These are phyloP conservation scores for Jordanella pulchra DNA, from an alignment of 2,797 vertebrate genomes.

Conservation along the genomic window DNA sequence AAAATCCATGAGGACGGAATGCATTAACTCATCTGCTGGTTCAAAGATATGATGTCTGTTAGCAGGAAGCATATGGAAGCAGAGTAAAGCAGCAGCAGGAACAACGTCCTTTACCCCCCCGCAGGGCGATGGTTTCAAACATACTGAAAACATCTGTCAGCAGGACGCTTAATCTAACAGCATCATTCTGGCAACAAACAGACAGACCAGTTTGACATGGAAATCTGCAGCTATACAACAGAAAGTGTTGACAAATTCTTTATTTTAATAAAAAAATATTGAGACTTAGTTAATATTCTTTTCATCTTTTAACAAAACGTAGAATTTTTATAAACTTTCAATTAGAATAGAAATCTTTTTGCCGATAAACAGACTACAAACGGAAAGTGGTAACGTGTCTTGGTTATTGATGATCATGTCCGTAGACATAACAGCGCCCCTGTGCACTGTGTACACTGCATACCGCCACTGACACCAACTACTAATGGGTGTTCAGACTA, in stretches of 20 bases:
- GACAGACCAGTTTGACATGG: background rate
- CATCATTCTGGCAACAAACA: background rate
- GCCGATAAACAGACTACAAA: no score
- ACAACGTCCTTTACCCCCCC: conserved; percentile 4
- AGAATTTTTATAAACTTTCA: no score
- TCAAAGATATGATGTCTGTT: conserved; percentile 6
- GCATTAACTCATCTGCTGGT: conserved; percentile 8
- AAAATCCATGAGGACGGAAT: conserved; percentile 15
- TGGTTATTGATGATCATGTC: no score
- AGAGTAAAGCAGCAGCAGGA: conserved; percentile 7
- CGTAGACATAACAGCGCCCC: no score
- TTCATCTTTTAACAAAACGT: no score
- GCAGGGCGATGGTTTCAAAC: conserved; percentile 7
- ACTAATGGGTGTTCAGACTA: no score
- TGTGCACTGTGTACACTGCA: no score
- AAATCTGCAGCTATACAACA: background rate
- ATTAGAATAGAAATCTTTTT: no score
- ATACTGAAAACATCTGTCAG: conserved; percentile 13
- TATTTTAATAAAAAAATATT: no score
- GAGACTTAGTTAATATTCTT: no score
- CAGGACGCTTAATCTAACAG: background rate
- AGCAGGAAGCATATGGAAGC: conserved; percentile 22
- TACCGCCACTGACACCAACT: no score
- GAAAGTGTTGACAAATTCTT: background rate
- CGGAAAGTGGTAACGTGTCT: no score